Conservation (phyloP, 35 echinoderm and acorn worm genomes). For the Patiria miniata region DNA sequence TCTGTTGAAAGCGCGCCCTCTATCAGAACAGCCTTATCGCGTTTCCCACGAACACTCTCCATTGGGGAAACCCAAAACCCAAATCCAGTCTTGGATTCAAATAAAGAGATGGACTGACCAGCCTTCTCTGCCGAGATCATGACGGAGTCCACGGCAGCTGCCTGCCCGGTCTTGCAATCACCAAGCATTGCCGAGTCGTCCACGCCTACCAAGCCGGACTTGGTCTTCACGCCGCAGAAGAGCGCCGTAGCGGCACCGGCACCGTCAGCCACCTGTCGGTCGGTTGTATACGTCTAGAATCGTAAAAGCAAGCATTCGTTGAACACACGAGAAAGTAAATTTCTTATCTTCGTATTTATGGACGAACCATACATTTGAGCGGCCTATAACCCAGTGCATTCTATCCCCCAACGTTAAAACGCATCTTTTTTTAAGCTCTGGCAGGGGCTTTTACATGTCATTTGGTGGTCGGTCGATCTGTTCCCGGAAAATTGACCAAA, state of each 20-base stretch:
- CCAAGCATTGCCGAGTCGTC: conserved; percentile 35
- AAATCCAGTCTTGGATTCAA: no score
- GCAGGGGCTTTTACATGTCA: no score
- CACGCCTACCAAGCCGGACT: conserved; percentile 40
- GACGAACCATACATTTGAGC: neutral
- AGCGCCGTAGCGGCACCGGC: conserved; percentile 68
- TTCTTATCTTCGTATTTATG: neutral
- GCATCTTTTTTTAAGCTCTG: no score
- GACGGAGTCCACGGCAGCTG: conserved; percentile 44
- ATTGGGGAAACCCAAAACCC: no score
- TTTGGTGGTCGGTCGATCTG: no score
- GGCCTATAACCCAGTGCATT: neutral
- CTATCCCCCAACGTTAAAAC: no score
- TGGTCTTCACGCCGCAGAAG: conserved; percentile 61
- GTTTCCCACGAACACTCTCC: no score
- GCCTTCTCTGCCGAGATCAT: conserved; percentile 32
- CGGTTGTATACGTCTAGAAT: conserved; percentile 68
- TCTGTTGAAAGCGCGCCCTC: no score
- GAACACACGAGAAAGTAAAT: neutral
- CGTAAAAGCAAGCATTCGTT: no score
- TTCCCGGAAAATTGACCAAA: no score
- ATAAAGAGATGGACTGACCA: conserved; percentile 7
- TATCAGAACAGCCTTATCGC: no score
- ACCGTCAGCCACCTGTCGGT: conserved; percentile 50
- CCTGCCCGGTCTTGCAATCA: conserved; percentile 24